Evolutionary conservation across 2,113 vertebrate genomes (phyloP).

Genomic region (Charina bottae): DNA sequence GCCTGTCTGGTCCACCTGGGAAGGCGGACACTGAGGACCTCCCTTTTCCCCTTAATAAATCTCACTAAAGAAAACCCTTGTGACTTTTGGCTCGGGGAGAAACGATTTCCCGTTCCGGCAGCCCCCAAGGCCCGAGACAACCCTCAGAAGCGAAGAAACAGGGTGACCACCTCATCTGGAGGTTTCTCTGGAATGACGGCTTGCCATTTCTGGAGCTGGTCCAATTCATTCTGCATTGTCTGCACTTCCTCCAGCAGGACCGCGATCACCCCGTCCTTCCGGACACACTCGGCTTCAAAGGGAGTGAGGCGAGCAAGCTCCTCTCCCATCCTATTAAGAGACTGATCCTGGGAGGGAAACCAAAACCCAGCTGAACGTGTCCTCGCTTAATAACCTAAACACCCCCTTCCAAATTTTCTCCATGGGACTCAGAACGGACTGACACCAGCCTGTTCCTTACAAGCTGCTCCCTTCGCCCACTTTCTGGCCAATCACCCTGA

Average conservation of each 20-base stretch:
- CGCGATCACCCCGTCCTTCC: slow-evolving; percentile 54
- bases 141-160: neutral
- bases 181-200: neutral
- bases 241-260: slow-evolving; percentile 50
- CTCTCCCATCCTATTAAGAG: slow-evolving; percentile 39
- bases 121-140: neutral
- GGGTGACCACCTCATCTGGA: too few relatives aligned
- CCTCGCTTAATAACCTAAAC: neutral
- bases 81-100: neutral
- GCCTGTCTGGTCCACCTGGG: too few relatives aligned
- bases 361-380: neutral
- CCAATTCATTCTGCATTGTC: slow-evolving; percentile 46
- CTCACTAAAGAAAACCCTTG: neutral
- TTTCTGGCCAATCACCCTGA: neutral
- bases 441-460: neutral
- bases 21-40: too few relatives aligned
- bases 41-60: neutral
- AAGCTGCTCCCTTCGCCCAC: neutral
- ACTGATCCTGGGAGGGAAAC: slow-evolving; percentile 46
- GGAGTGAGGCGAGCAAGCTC: slow-evolving; percentile 44
- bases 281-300: slow-evolving; percentile 31
- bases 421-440: neutral
- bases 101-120: neutral
- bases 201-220: neutral
- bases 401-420: neutral